Evolutionary conservation across 2,888 invertebrate species (phyloP).

Genomic region (Cotesia congregata): DNA sequence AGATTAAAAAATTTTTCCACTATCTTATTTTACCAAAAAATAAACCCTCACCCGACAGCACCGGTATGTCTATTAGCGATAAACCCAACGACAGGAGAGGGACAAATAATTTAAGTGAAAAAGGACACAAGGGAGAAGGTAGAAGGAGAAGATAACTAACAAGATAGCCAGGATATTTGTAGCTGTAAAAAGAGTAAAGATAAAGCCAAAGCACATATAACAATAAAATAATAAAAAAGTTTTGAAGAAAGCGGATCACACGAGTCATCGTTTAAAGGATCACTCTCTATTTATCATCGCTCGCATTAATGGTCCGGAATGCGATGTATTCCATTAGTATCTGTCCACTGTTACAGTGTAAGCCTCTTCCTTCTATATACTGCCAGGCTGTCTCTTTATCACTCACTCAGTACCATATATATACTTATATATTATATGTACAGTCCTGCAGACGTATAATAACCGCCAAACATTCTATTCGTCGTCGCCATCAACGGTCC

Average conservation of each 20-base stretch:
- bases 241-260: constrained; percentile 58
- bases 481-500: not conserved
- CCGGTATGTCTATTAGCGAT: no score
- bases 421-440: not conserved
- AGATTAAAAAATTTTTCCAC: no score
- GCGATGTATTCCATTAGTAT: constrained; percentile 66
- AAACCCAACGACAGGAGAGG: not conserved
- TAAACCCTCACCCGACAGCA: no score
- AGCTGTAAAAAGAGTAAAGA: not conserved
- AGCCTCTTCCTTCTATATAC: constrained; percentile 6
- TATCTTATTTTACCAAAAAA: no score
- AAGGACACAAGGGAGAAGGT: not conserved
- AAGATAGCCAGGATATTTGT: not conserved
- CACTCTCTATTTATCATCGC: constrained; percentile 64
- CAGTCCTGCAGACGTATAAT: not conserved
- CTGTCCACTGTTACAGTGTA: constrained; percentile 55
- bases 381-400: constrained; percentile 18
- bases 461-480: constrained; percentile 4
- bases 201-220: not conserved
- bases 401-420: constrained; percentile 10
- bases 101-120: constrained; percentile 1
- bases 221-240: constrained; percentile 45
- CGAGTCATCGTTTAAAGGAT: constrained; percentile 66
- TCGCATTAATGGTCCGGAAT: constrained; percentile 64
- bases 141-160: not conserved